These are phyloP conservation scores for Galerucella calmariensis DNA, from an alignment of 2,888 invertebrate genomes.

Conservation along the genomic window DNA sequence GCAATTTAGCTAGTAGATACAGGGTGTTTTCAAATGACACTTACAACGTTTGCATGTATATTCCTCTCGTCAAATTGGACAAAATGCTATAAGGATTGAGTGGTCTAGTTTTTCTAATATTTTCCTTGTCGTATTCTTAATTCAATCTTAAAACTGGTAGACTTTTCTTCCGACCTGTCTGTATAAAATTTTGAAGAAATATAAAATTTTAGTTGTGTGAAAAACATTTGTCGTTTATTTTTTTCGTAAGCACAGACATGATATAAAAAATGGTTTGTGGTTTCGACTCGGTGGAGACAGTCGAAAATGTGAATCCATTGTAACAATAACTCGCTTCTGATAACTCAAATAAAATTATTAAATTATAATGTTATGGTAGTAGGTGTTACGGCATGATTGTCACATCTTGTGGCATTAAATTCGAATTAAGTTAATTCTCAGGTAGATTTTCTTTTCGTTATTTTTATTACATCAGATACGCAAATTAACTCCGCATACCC, in stretches of 20 bases:
- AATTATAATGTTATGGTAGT: constrained; percentile 65
- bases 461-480: constrained; percentile 56
- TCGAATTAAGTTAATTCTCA: constrained; percentile 59
- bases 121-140: no score
- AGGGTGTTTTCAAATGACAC: no score
- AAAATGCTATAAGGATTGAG: no score
- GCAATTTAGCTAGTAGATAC: background rate
- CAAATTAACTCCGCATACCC: constrained; percentile 54
- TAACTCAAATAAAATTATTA: constrained; percentile 62
- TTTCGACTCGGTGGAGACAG: constrained; percentile 52
- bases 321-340: constrained; percentile 55
- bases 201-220: background rate
- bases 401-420: constrained; percentile 64
- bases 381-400: constrained; percentile 66
- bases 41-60: no score
- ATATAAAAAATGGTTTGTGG: constrained; percentile 43
- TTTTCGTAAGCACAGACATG: background rate
- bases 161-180: no score
- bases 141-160: no score
- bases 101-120: no score
- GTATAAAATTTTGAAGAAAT: no score
- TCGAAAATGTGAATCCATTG: constrained; percentile 57
- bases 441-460: constrained; percentile 51
- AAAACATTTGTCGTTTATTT: background rate
- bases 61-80: no score